Conservation (phyloP, 2,113 vertebrate species). For the Felis catus region DNA sequence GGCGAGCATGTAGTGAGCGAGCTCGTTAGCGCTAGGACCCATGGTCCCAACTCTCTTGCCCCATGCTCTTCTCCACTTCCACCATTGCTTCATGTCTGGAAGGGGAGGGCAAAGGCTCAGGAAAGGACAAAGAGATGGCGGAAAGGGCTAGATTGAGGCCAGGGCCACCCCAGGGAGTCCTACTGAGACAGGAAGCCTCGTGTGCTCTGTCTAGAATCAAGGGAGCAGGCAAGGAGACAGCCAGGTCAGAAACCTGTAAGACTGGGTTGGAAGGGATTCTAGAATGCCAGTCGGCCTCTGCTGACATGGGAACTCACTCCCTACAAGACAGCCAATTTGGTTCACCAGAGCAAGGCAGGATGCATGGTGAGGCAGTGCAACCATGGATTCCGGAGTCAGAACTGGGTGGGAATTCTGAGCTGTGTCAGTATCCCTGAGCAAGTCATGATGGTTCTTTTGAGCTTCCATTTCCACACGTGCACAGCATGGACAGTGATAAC, state of each 20-base stretch:
- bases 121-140: background rate
- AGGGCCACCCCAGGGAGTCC: background rate
- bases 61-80: background rate
- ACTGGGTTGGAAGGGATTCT: background rate
- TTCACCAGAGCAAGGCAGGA: background rate
- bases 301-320: background rate
- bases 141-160: background rate
- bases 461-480: too few relatives aligned
- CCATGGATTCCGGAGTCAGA: background rate
- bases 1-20: accelerated
- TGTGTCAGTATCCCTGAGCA: background rate
- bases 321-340: background rate
- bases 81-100: background rate
- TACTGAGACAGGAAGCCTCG: background rate
- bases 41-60: background rate
- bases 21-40: accelerated
- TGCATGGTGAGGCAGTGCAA: accelerated
- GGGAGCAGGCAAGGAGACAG: background rate
- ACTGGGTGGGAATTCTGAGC: background rate
- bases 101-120: background rate
- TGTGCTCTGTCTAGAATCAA: too few relatives aligned
- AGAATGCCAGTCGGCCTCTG: background rate
- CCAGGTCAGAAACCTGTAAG: background rate
- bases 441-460: background rate
- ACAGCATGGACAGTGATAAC: background rate